Evolutionary conservation across 1,140 invertebrate genomes (phyloP).

Genomic region (Neodiprion fabricii): DNA sequence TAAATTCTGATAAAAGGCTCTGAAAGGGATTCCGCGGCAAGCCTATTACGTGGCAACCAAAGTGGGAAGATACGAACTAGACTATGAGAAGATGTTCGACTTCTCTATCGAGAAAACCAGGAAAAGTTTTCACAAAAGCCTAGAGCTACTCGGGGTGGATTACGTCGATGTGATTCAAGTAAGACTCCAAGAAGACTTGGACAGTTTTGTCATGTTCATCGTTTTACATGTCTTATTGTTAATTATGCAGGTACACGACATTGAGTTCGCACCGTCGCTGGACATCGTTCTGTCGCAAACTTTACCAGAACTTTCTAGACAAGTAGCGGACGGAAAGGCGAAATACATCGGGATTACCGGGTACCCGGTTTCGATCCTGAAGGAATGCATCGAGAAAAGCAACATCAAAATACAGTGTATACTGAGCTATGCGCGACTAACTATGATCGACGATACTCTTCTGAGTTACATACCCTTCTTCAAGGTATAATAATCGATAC

Average conservation of each 20-base stretch:
- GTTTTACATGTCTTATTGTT: constrained; percentile 16
- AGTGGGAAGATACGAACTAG: constrained; percentile 81
- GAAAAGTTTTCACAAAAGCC: constrained; percentile 79
- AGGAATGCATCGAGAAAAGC: constrained; percentile 75
- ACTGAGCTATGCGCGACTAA: constrained; percentile 80
- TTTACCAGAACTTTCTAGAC: constrained; percentile 77
- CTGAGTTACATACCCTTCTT: constrained; percentile 78
- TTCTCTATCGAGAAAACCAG: constrained; percentile 80
- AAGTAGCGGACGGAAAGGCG: constrained; percentile 79
- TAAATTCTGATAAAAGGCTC: constrained; percentile 64
- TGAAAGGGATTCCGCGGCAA: constrained; percentile 78
- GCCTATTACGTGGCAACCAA: constrained; percentile 94
- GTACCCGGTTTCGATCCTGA: constrained; percentile 80
- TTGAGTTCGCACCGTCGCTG: constrained; percentile 84
- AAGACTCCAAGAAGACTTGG: constrained; percentile 36
- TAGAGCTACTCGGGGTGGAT: constrained; percentile 76
- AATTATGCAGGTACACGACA: constrained; percentile 81
- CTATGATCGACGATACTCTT: constrained; percentile 80
- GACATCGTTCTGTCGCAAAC: constrained; percentile 86
- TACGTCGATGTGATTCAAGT: constrained; percentile 92
- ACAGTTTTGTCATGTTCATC: constrained; percentile 4
- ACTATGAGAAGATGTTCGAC: constrained; percentile 83
- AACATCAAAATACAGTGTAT: constrained; percentile 74
- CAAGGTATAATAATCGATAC: constrained; percentile 63
- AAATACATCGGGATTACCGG: constrained; percentile 87